phyloP scores from a whole-genome alignment of 2,888 invertebrate genomes.

The Mythimna albipuncta region DNA sequence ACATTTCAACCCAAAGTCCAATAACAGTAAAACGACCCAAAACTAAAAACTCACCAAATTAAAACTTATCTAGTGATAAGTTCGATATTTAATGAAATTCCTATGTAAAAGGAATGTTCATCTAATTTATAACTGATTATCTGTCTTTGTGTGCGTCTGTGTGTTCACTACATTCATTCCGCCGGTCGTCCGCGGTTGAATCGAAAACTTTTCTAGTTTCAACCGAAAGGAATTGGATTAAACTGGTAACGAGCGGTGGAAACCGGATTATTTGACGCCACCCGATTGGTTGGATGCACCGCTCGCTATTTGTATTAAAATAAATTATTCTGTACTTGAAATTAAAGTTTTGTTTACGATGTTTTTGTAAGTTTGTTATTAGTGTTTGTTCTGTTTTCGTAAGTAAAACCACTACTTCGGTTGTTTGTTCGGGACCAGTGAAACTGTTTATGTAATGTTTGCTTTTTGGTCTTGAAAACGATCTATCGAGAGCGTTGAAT shows the following conservation, averaged over 20 bases:
- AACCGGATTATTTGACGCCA: constrained; percentile 67
- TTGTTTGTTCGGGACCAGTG: constrained; percentile 22
- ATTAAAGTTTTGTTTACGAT: constrained; percentile 60
- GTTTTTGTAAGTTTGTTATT: constrained; percentile 38
- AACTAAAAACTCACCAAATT: constrained; percentile 39
- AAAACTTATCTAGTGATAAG: constrained; percentile 45
- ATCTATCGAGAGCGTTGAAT: background rate
- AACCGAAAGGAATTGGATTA: constrained; percentile 69
- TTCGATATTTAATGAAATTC: constrained; percentile 49
- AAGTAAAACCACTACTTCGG: background rate
- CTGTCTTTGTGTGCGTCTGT: constrained; percentile 49
- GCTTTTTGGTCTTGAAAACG: background rate
- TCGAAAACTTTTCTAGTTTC: constrained; percentile 71
- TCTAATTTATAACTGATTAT: constrained; percentile 64
- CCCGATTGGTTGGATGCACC: constrained; percentile 62
- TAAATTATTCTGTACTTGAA: constrained; percentile 58
- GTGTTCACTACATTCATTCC: constrained; percentile 59
- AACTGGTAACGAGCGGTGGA: constrained; percentile 63
- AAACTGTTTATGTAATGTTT: constrained; percentile 21
- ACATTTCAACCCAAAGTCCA: background rate
- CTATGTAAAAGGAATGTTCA: constrained; percentile 52
- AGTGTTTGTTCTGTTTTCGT: constrained; percentile 4
- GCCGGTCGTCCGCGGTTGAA: constrained; percentile 58
- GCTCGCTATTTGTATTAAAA: constrained; percentile 62
- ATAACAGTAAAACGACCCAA: background rate